Conservation (phyloP, 2,888 invertebrate species). For the Lissocephala sabroskyi region DNA sequence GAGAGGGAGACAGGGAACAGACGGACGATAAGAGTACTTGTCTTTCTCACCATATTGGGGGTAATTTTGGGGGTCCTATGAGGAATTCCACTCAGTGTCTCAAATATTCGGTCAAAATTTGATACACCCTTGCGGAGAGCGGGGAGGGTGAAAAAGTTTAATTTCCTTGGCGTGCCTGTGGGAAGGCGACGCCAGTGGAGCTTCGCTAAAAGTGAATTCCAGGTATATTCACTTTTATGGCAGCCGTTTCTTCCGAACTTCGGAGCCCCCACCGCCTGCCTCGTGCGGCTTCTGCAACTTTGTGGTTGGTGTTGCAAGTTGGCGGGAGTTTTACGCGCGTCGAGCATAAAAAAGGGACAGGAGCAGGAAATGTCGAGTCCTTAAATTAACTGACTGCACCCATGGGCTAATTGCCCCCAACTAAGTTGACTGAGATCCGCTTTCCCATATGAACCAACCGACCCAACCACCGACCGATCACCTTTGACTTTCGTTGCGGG, state of each 20-base stretch:
- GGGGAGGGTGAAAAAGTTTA: no score
- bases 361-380: constrained; percentile 14
- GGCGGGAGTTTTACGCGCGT: constrained; percentile 28
- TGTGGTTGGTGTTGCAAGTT: constrained; percentile 22
- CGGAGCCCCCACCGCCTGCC: constrained; percentile 12
- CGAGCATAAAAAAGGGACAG: constrained; percentile 7
- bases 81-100: no score
- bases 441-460: constrained; percentile 26
- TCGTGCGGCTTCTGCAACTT: constrained; percentile 24
- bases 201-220: background rate
- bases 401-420: background rate
- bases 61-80: no score
- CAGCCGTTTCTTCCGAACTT: constrained; percentile 23
- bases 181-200: background rate
- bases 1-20: no score
- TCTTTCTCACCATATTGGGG: no score
- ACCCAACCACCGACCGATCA: no score
- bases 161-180: constrained; percentile 47
- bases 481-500: constrained; percentile 1
- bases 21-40: no score
- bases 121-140: no score
- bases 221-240: constrained; percentile 39
- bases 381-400: background rate
- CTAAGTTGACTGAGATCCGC: background rate
- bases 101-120: no score